Conservation (phyloP, 2,888 invertebrate genomes). For the Pegoplata infirma region DNA sequence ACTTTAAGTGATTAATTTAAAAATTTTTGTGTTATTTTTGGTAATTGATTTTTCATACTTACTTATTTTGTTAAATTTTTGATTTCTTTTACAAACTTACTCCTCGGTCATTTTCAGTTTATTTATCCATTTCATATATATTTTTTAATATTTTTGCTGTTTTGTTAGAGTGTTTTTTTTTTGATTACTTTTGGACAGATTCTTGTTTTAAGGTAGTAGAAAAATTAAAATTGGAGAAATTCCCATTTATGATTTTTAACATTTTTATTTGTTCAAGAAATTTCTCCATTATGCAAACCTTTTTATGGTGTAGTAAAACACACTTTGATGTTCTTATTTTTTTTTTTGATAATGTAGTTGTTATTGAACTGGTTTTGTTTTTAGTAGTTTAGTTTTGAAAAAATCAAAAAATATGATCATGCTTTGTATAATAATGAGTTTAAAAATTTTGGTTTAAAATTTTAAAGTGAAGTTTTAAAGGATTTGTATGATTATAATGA, state of each 20-base stretch:
- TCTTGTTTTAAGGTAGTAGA: conserved; percentile 77
- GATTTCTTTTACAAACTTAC: background rate
- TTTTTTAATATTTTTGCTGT: background rate
- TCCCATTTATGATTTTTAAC: conserved; percentile 38
- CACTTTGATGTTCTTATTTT: conserved; percentile 66
- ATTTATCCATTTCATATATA: background rate
- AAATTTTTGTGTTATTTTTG: background rate
- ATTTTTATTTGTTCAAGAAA: conserved; percentile 42
- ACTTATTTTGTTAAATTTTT: no score
- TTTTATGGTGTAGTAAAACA: conserved; percentile 74
- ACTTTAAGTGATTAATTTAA: background rate
- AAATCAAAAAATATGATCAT: conserved; percentile 38
- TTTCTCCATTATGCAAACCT: conserved; percentile 71
- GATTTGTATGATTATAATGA: background rate
- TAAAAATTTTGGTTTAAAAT: background rate
- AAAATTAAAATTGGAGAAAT: conserved; percentile 73
- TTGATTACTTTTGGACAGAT: conserved; percentile 74
- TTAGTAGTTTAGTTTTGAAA: conserved; percentile 1
- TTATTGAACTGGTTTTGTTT: conserved; percentile 1
- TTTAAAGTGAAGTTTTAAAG: background rate
- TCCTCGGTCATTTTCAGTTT: background rate
- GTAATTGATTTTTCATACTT: no score
- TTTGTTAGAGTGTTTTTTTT: background rate
- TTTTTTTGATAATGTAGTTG: conserved; percentile 14
- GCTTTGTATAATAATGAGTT: conserved; percentile 27